Percentiles rank a stretch among this genome's conserved stretches.
Conservation (phyloP, 53 echinoderm and acorn worm genomes). For the Actinopyga echinites region DNA sequence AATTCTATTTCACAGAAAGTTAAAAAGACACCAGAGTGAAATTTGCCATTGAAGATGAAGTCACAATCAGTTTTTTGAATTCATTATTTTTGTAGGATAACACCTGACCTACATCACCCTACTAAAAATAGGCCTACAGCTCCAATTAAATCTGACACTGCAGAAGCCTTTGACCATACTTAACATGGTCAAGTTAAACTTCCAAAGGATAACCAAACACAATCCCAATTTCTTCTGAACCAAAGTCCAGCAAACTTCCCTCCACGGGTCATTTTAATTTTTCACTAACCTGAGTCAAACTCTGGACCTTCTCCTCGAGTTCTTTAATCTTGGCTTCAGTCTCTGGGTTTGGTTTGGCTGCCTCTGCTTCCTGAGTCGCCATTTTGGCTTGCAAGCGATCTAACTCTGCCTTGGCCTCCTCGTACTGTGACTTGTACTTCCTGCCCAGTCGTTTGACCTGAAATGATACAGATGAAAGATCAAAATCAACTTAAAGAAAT, state of each 20-base stretch:
- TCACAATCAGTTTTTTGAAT: too few species aligned
- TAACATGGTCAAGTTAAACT: too few species aligned
- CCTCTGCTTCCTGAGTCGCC: conserved; percentile 51
- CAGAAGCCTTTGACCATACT: too few species aligned
- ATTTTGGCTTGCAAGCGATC: conserved; percentile 71
- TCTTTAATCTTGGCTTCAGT: conserved; percentile 70
- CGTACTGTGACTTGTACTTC: conserved; percentile 90
- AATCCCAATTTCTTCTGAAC: too few species aligned
- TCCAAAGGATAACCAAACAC: not conserved
- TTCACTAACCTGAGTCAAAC: not conserved
- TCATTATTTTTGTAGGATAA: too few species aligned
- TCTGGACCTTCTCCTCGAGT: conserved; percentile 63
- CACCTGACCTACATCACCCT: too few species aligned
- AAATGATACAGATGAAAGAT: not conserved
- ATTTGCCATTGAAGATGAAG: too few species aligned
- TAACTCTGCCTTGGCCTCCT: conserved; percentile 82
- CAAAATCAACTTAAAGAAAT: too few species aligned
- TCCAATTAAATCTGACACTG: too few species aligned
- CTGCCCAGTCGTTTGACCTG: conserved; percentile 96
- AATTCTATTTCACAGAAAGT: too few species aligned
- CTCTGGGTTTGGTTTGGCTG: conserved; percentile 79
- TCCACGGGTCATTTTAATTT: conserved; percentile 45
- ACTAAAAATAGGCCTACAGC: too few species aligned
- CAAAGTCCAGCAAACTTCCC: conserved; percentile 33
- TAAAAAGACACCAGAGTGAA: too few species aligned